These are phyloP conservation scores for Andricus quercusramuli DNA, from an alignment of 2,888 invertebrate species.

Conservation along the genomic window DNA sequence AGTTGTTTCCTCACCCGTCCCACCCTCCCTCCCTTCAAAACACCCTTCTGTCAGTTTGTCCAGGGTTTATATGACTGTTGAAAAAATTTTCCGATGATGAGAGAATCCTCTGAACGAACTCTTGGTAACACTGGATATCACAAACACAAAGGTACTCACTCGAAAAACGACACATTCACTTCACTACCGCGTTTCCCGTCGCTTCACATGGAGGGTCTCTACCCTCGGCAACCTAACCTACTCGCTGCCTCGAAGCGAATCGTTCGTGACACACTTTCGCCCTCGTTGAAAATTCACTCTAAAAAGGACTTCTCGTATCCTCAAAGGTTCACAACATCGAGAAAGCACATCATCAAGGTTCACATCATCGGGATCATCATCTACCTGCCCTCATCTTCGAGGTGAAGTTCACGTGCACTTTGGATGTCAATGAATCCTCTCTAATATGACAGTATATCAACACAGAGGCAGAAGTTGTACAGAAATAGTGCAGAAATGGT, in stretches of 20 bases:
- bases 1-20: constrained; percentile 24
- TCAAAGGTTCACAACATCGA: neutral
- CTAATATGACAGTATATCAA: neutral
- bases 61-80: neutral
- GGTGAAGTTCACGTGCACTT: neutral
- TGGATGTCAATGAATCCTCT: neutral
- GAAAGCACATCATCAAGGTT: constrained; percentile 40
- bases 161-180: constrained; percentile 11
- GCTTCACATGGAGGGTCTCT: constrained; percentile 49
- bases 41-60: neutral
- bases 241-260: constrained; percentile 47
- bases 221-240: constrained; percentile 53
- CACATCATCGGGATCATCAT: constrained; percentile 48
- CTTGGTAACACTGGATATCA: neutral
- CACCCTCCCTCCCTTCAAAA: neutral
- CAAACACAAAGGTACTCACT: constrained; percentile 6
- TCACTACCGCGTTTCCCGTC: constrained; percentile 43
- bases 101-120: neutral
- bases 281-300: constrained; percentile 48
- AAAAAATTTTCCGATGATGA: neutral
- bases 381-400: neutral
- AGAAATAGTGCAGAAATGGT: neutral
- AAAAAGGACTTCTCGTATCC: neutral
- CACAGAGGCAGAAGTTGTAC: neutral
- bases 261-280: constrained; percentile 62